phyloP scores from a whole-genome alignment of 1,140 invertebrate genomes.

The Grapholita molesta region DNA sequence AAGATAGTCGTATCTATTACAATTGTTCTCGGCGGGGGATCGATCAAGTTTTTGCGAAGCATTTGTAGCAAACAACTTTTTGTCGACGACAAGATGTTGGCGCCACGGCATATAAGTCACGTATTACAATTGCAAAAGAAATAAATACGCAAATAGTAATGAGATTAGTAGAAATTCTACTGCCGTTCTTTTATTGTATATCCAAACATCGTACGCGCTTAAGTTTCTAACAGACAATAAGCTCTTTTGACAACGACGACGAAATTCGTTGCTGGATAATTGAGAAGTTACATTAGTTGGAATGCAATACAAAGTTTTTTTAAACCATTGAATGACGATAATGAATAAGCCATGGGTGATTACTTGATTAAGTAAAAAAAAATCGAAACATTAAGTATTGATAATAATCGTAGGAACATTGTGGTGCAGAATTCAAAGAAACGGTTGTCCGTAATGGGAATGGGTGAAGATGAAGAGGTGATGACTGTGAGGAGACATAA shows the following conservation, averaged over 20 bases:
- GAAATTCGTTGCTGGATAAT: not conserved
- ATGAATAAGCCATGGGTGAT: not conserved
- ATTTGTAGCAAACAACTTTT: constrained; percentile 14
- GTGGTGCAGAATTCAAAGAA: not conserved
- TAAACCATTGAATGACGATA: not conserved
- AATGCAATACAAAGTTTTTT: not conserved
- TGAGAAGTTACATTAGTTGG: not conserved
- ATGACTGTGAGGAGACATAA: too few relatives aligned
- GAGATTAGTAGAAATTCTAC: not conserved
- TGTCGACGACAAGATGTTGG: constrained; percentile 4
- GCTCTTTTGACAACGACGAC: not conserved
- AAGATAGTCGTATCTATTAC: constrained; percentile 13
- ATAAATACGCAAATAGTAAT: not conserved
- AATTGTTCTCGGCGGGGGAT: not conserved
- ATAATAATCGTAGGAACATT: too few relatives aligned
- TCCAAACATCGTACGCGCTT: not conserved
- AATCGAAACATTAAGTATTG: too few relatives aligned
- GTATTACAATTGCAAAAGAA: constrained; percentile 13
- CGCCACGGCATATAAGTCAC: constrained; percentile 12
- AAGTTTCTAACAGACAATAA: not conserved
- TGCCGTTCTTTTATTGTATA: not conserved
- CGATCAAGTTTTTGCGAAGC: constrained; percentile 10
- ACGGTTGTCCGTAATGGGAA: not conserved
- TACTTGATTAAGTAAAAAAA: not conserved
- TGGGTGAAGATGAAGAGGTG: too few relatives aligned